These are phyloP conservation scores for Phragmatobia fuliginosa DNA, from an alignment of 2,888 invertebrate species.

Conservation along the genomic window DNA sequence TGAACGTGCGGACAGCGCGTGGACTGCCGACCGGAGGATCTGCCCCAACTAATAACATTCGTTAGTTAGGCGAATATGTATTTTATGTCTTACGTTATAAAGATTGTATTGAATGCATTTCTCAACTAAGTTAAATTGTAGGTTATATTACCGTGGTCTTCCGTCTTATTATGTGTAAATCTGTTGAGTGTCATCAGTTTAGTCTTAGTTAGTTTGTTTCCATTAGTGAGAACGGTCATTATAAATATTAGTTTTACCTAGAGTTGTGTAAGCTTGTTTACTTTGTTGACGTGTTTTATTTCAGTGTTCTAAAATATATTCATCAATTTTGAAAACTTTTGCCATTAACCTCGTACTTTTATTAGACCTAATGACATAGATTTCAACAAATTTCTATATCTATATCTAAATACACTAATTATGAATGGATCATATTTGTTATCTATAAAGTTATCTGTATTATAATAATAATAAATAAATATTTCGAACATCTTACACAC, in stretches of 20 bases:
- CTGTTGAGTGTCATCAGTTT: conserved; percentile 63
- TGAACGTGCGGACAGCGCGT: conserved; percentile 85
- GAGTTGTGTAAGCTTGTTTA: conserved; percentile 33
- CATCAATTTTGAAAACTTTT: background rate
- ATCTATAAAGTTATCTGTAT: no score
- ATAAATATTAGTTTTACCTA: conserved; percentile 47
- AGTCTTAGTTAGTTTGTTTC: conserved; percentile 58
- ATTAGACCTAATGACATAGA: no score
- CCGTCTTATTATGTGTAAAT: conserved; percentile 73
- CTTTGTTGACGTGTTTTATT: conserved; percentile 15
- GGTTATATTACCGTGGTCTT: conserved; percentile 60
- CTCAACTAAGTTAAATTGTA: conserved; percentile 48
- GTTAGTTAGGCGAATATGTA: conserved; percentile 60
- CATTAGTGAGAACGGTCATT: conserved; percentile 51
- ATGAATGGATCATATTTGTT: no score
- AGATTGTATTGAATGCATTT: conserved; percentile 48
- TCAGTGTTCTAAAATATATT: background rate
- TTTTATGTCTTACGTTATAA: conserved; percentile 55
- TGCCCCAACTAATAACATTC: conserved; percentile 63
- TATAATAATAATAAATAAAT: no score
- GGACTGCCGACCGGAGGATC: conserved; percentile 80
- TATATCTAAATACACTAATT: no score
- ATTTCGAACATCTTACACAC: no score
- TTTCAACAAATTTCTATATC: no score
- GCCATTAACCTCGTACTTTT: no score